Evolutionary conservation across 2,797 vertebrate genomes (phyloP), one percentile per base, ranked within the genome.

Genomic region (Hyperoplus immaculatus): DNA sequence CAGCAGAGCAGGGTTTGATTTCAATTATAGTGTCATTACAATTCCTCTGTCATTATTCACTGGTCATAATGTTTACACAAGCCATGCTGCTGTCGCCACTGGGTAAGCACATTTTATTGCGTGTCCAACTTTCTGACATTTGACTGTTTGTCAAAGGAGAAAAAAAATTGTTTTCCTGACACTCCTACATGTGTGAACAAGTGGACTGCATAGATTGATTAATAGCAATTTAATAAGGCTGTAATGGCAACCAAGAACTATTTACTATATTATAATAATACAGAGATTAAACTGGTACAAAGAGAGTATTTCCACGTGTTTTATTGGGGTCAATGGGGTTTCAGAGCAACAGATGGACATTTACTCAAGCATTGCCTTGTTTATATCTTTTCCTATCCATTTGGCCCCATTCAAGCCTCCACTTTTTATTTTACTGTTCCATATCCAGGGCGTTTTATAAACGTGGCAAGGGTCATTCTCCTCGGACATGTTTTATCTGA

Each of bases 31-130:
- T 86, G 66, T 72, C 93, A 91, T 96, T 95, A 96, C 92, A 95
- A 94, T 96, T 97, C 93, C 93, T 93, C 76, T 71, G 86, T 91
- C 91, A 92, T 93, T 94, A 95, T 95, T 94, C 92, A 92, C 89
- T 69, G 66, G 36, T 70, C 81, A 84, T 87, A 53, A 41, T 95
- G 89, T 97, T 96, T 95, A 93, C 91, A 89, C 82, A 94, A 93
- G 94, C 81, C 0, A 84, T 90, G 89, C 94, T 94, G 95, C 95
- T 95, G 96, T 96, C 95, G 89, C 96, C 95, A 93, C 84, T 91
- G 91, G 89, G 91, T 95, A 95, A 94, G 93, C 84, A 91, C 83
- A 87, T 95, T 96, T 96, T 95, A 96, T 97, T 95, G 81, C 87
- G 72, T 77, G 79, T 93, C 75, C 62, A 87, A 94, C 92, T 93